Base-by-base conservation (phyloP, 2,797 vertebrate species). In the Vespertilio murinus region DNA sequence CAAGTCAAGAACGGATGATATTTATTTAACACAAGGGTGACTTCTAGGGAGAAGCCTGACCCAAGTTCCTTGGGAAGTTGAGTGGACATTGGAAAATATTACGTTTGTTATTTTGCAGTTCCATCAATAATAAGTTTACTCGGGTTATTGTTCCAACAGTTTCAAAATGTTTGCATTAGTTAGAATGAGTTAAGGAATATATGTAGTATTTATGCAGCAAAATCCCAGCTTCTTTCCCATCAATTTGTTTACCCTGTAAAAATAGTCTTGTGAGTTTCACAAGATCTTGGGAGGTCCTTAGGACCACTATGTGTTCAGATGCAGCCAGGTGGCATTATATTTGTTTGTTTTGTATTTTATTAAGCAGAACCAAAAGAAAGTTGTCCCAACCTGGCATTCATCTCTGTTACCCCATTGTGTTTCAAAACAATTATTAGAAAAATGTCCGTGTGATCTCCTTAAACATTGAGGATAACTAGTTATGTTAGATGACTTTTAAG, bases 321-420 rank as follows among this genome's bases (percentile, higher is more conserved):
- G 40, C 12, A 91, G n/a, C 65, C 35, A 93, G 80, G 65, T 89
- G 59, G 45, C 74, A 93, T 64, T 88, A 85, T 88, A 81, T 84
- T 93, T 93, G 49, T 75, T 81, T 92, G 64, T 83, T 96, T 90
- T 95, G 38, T 65, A 84, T 91, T 91, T 82, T 49, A 45, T 67
- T 77, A 95, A 94, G 28, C 8, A 78, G 23, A 47, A 84, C 28
- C 9, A 23, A 90, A 79, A 93, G 79, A 79, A 91, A 95, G 81
- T 49, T 16, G 2, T 93, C 74, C 79, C 64, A 82, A 45, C 25
- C 67, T 93, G 85, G 49, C 49, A 64, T 90, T 59, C 56, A 71
- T 87, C 38, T 90, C 52, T 88, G 40, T 71, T 88, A 65, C 23
- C 49, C 42, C 52, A 87, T 88, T 78, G 10, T 18, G 2, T 78